Percentiles rank a stretch among this genome's conserved stretches.
These are phyloP conservation scores for Pheosia tremula DNA, from an alignment of 2,888 invertebrate species.

Conservation along the genomic window DNA sequence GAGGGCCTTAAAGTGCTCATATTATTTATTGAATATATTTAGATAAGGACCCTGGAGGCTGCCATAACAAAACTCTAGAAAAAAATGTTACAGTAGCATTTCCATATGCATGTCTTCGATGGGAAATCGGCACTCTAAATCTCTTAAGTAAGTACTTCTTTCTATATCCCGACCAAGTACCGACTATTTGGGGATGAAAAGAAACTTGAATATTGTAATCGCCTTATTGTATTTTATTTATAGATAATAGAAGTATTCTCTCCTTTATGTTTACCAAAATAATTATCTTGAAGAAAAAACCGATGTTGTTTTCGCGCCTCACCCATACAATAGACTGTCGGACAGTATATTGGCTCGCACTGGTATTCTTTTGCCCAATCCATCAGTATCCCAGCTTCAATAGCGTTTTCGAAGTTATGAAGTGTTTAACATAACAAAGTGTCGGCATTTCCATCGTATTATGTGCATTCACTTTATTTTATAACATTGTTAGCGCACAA, in stretches of 20 bases:
- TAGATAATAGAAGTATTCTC: not conserved
- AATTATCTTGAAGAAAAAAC: not conserved
- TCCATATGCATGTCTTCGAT: too few relatives aligned
- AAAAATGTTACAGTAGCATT: too few relatives aligned
- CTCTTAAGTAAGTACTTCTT: too few relatives aligned
- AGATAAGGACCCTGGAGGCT: too few relatives aligned
- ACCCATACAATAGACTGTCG: not conserved
- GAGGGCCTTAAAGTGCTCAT: too few relatives aligned
- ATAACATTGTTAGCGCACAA: not conserved
- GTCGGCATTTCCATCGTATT: not conserved
- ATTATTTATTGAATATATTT: too few relatives aligned
- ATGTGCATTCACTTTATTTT: not conserved
- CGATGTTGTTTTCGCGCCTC: not conserved
- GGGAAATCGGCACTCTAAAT: too few relatives aligned
- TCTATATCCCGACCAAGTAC: not conserved
- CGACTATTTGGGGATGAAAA: not conserved
- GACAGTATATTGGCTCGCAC: not conserved
- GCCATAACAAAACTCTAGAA: too few relatives aligned
- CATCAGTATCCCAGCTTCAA: conserved; percentile 9
- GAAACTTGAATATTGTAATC: not conserved
- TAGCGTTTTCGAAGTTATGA: not conserved
- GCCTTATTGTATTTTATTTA: not conserved
- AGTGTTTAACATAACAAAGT: conserved; percentile 7
- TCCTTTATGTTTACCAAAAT: not conserved
- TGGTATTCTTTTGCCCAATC: not conserved